A percentile compares a stretch with the other conserved stretches of the same genome.
These are phyloP conservation scores for Seira sanloemensis DNA, from an alignment of 2,888 invertebrate species.

Conservation along the genomic window DNA sequence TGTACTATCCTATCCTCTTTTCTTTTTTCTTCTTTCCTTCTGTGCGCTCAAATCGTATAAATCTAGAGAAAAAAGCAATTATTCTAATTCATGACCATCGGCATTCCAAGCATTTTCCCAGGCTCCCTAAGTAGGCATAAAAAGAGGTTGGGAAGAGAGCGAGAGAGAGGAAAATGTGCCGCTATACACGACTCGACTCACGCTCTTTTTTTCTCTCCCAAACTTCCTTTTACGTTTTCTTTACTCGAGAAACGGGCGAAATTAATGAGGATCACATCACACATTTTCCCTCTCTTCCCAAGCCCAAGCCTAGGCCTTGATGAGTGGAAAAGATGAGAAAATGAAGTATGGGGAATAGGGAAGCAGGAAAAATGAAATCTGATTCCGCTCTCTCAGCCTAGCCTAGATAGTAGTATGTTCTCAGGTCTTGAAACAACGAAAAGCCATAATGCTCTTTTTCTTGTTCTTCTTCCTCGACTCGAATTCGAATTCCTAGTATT, in stretches of 20 bases:
- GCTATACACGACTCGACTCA: neutral
- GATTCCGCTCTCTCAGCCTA: neutral
- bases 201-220: neutral
- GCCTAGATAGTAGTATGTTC: too few relatives aligned
- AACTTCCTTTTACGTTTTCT: neutral
- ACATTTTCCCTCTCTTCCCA: slow-evolving; percentile 44
- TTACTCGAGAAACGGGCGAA: slow-evolving; percentile 34
- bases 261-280: slow-evolving; percentile 65
- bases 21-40: neutral
- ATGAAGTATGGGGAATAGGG: neutral
- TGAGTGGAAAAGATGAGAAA: neutral
- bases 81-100: slow-evolving; percentile 71
- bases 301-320: neutral
- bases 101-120: slow-evolving; percentile 72
- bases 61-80: slow-evolving; percentile 68
- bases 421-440: neutral
- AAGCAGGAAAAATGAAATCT: neutral
- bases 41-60: slow-evolving; percentile 54
- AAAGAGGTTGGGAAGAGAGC: slow-evolving; percentile 18
- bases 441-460: neutral
- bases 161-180: neutral
- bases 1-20: too few relatives aligned
- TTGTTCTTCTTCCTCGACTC: neutral
- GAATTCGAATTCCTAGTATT: neutral
- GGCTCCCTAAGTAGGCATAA: slow-evolving; percentile 71